Base-by-base conservation (phyloP, 1,140 invertebrate species). In the Arctopsyche grandis region DNA sequence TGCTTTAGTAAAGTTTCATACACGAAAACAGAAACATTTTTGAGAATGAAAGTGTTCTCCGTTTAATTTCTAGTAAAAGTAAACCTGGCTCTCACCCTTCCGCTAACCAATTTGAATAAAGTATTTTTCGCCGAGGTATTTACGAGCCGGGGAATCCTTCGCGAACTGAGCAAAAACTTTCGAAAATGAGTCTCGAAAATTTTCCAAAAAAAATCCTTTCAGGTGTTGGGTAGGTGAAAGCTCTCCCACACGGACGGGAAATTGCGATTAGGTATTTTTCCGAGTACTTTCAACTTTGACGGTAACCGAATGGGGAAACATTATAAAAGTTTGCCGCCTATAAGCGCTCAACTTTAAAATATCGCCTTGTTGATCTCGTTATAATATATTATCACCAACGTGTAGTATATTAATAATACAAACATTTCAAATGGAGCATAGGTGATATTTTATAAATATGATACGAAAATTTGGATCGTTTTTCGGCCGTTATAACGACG, bases 221-320 rank as follows among this genome's bases (percentile, higher is more conserved):
- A 66, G 63, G 63, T 66, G 63, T 66, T 22, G 63, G n/a, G 63
- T 22, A 22, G 21, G 24, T 24, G 63, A 66, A 66, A 66, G 63
- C 22, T 66, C 63, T 66, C 63, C 21, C 63, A 66, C 63, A 22
- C 63, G 63, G 12, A 66, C 21, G 63, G 63, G 21, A 66, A 66
- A 66, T 66, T 24, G 63, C 63, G 63, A 66, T 66, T 66, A 66
- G 63, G 63, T 66, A 66, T 66, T 66, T 66, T 66, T 66, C 63
- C 63, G 24, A 66, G 63, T 66, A 66, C 63, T 66, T 66, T 66
- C 63, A 66, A 66, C 63, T 66, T 66, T 22, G n/a, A 60, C 58
- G 58, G 58, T 16, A 22, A 60, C 58, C 58, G 63, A 29, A 66
- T 21, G 56, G 63, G 63, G 63, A 66, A 22, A 66, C 26, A 66